Base-by-base conservation (phyloP, 35 echinoderm and acorn worm genomes). In the Acanthaster planci region DNA sequence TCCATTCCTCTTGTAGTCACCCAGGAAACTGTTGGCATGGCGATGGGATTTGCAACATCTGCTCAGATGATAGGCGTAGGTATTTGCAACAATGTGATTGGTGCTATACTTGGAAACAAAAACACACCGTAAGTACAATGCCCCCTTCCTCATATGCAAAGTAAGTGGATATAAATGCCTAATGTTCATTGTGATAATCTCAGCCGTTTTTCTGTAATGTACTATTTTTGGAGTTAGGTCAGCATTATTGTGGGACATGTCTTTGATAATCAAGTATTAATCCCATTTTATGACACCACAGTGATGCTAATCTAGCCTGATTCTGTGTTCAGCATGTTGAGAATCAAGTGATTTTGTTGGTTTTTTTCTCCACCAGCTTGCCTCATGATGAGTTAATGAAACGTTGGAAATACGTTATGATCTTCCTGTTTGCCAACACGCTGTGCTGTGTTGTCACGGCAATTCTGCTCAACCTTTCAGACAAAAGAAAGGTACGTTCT, bases 1-100 rank as follows among this genome's bases (percentile, higher is more conserved):
- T 93, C 92, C 40, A 93, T 93, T 18, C 92, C 92, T 21, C 82
- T 93, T 12, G 92, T 93, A 14, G 92, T 93, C n/a, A 80, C 92
- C 52, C 92, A 84, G 55, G 82, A 81, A 72, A 93, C 92, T 0
- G 60, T 93, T 82, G 92, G 92, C 75, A 93, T 86, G 39, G 92
- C 92, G 52, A 93, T 93, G 92, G 92, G 92, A 34, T 68, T 93
- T 21, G 76, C 92, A 51, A 93, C 92, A 55, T 93, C 92, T 5
- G 67, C 89, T 9, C 92, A 93, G 55, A 93, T 93, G 92, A 85
- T 93, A 60, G 92, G 92, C 5, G 89, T 93, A 16, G 92, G 92
- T 22, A 55, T 93, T 39, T 93, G 84, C n/a, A 93, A 93, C 35
- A n/a, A 89, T 18, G 82, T 93, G 29, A 88, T 93, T 35, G 92